Evolutionary conservation across 2,113 vertebrate species (phyloP), one percentile per base, ranked within the genome.

Genomic region (Falcunculus frontatus): DNA sequence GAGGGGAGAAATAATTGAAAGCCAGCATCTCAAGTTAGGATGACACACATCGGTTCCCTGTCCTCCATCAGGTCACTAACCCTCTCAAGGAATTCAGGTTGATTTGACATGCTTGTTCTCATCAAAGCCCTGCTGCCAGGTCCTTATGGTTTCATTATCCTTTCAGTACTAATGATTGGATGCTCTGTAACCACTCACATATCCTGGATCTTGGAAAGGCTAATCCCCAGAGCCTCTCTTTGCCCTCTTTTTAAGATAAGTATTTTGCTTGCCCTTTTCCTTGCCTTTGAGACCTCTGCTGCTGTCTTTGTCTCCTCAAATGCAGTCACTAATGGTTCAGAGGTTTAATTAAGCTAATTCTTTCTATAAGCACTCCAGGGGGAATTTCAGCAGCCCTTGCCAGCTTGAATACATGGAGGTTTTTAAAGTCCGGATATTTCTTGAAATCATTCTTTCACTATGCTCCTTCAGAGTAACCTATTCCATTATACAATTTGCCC

Each of bases 341-440:
- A 86, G 47, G 50, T 97, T 93, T 88, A 92, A 59, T 83, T 93
- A 63, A 77, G 55, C 75, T 93, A 88, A 93, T 88, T 86, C 67
- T 79, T 93, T 65, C 78, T 39, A 86, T 84, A 74, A 84, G 74
- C 33, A 41, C 74, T 87, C 75, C 26, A 62, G 44, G 44, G 44
- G 59, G 37, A 75, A 76, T 64, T 75, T 76, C 65, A 91, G 41
- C 70, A 93, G n/a, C 10, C 25, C 53, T 76, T 75, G 49, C 62
- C 52, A 91, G 62, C 59, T 85, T 76, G 67, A 93, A 56, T 75
- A 76, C 22, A 49, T 17, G 27, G 17, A 17, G 1, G 9, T 29
- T 50, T 94, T 89, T 23, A 33, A 85, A 59, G 17, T 33, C 65
- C 79, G 26, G 19, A 8, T 85, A 72, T 87, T 93, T 90, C 33